Percentiles rank a stretch among this genome's conserved stretches.
Conservation (phyloP, 1,140 invertebrate genomes). For the Atopsyche davidsoni region DNA sequence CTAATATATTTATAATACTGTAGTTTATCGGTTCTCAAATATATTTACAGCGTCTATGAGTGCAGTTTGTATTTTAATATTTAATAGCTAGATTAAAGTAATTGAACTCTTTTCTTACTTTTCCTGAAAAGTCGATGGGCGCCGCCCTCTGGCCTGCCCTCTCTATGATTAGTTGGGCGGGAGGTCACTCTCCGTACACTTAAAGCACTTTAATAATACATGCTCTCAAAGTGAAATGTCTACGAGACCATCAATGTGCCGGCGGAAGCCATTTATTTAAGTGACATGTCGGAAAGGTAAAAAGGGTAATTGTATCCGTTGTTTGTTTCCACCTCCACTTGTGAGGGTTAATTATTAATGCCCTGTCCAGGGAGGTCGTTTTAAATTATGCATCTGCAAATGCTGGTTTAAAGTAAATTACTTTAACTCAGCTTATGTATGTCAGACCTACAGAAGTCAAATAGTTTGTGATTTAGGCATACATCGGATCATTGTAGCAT, state of each 20-base stretch:
- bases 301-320: constrained; percentile 15
- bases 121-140: too few species aligned
- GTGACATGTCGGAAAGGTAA: constrained; percentile 13
- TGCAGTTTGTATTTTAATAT: too few species aligned
- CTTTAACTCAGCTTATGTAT: constrained; percentile 11
- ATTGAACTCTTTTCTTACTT: too few species aligned
- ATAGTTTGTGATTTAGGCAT: too few species aligned
- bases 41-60: too few species aligned
- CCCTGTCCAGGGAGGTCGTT: constrained; percentile 1
- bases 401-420: constrained; percentile 14
- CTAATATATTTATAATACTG: too few species aligned
- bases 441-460: too few species aligned
- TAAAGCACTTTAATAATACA: constrained; percentile 18
- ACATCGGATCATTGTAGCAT: too few species aligned
- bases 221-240: constrained; percentile 18
- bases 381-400: constrained; percentile 18
- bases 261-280: constrained; percentile 19
- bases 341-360: constrained; percentile 12
- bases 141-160: neutral
- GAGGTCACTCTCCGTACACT: neutral
- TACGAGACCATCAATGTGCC: constrained; percentile 11
- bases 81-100: too few species aligned
- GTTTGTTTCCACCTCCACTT: neutral
- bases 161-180: constrained; percentile 1
- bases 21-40: too few species aligned